A percentile compares a stretch with the other conserved stretches of the same genome.
Conservation (phyloP, 2,888 invertebrate species). For the Drosophila ezoana region DNA sequence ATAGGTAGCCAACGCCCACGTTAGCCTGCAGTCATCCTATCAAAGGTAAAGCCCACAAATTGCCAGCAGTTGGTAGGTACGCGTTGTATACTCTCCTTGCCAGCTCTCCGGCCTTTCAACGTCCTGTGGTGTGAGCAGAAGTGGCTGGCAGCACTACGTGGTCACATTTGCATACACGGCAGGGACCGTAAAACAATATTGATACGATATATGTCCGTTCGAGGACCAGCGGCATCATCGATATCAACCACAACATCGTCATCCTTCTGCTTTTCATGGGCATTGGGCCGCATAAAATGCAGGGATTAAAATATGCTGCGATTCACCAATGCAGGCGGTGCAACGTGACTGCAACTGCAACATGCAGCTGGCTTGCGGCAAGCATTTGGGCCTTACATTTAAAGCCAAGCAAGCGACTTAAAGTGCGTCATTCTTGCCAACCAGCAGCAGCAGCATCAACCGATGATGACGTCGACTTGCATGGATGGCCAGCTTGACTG, state of each 20-base stretch:
- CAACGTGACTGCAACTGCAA: conserved; percentile 31
- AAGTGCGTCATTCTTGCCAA: conserved; percentile 24
- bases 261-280: conserved; percentile 42
- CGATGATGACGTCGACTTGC: conserved; percentile 45
- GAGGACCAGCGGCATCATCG: conserved; percentile 34
- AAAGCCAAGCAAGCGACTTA: conserved; percentile 32
- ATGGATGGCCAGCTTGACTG: conserved; percentile 47
- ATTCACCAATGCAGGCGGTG: conserved; percentile 22
- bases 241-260: conserved; percentile 40
- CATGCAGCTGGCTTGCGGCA: conserved; percentile 37
- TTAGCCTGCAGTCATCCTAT: conserved; percentile 25
- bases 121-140: conserved; percentile 6
- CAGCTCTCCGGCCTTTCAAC: conserved; percentile 6
- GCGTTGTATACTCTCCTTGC: conserved; percentile 8
- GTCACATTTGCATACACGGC: conserved; percentile 61
- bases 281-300: conserved; percentile 56
- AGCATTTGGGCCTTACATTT: conserved; percentile 26
- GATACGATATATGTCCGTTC: conserved; percentile 54
- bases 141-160: conserved; percentile 40
- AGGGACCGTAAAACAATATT: conserved; percentile 70
- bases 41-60: conserved; percentile 39
- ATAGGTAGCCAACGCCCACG: conserved; percentile 6
- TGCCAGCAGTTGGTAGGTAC: conserved; percentile 42
- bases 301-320: conserved; percentile 61
- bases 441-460: conserved; percentile 25